Conservation (phyloP, 2,797 vertebrate species). For the Sebastes jordani region DNA sequence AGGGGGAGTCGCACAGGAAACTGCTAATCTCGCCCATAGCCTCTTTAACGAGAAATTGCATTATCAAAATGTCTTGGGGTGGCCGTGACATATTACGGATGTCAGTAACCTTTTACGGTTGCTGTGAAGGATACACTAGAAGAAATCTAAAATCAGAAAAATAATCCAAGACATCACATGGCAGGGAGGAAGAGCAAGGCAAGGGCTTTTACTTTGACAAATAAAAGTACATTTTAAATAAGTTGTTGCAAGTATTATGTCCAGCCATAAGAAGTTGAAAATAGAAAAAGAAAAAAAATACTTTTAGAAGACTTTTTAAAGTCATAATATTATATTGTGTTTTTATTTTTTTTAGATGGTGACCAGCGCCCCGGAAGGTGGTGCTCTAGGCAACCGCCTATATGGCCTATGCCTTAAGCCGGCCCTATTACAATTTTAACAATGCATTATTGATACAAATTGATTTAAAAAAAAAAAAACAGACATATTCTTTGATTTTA, state of each 20-base stretch:
- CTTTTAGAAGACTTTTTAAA: not conserved
- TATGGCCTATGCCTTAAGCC: too few relatives aligned
- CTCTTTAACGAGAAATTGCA: conserved; percentile 17
- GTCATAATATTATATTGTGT: too few relatives aligned
- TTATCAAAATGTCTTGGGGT: conserved; percentile 16
- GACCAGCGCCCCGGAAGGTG: too few relatives aligned
- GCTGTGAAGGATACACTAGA: not conserved
- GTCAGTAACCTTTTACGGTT: not conserved
- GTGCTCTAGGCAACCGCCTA: too few relatives aligned
- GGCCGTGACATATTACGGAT: not conserved
- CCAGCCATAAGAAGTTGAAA: not conserved
- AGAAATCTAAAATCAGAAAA: not conserved
- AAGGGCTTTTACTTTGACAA: not conserved
- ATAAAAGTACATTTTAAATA: not conserved
- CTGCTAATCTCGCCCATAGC: conserved; percentile 33
- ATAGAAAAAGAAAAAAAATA: not conserved
- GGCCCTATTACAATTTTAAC: not conserved
- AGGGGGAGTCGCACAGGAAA: conserved; percentile 32
- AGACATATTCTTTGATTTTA: not conserved
- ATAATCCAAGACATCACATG: not conserved
- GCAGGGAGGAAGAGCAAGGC: not conserved
- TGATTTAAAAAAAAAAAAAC: not conserved
- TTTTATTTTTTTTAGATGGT: too few relatives aligned
- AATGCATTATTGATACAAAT: not conserved
- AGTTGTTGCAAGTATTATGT: not conserved